Base-by-base conservation (phyloP, 2,797 vertebrate genomes). In the Toxotes lorentzi region DNA sequence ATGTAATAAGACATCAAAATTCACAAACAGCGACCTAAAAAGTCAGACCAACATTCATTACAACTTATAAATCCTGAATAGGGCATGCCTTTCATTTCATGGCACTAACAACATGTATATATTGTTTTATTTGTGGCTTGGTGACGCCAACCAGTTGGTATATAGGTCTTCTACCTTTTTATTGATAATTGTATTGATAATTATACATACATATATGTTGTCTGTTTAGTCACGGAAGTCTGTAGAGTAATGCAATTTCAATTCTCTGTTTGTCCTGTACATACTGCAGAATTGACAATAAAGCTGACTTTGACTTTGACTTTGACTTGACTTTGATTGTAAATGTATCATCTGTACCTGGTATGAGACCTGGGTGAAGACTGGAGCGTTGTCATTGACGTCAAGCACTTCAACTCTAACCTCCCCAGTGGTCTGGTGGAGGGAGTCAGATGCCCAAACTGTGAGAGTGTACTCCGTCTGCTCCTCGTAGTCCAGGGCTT, bases 301-400 rank as follows among this genome's bases (percentile, higher is more conserved):
- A n/a, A n/a, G n/a, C n/a, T n/a, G n/a, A n/a, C n/a, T n/a, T n/a
- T n/a, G n/a, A n/a, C n/a, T n/a, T n/a, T n/a, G n/a, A n/a, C n/a
- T n/a, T n/a, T n/a, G n/a, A n/a, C n/a, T n/a, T n/a, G n/a, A n/a
- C n/a, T n/a, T n/a, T n/a, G n/a, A n/a, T n/a, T n/a, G n/a, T n/a
- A n/a, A n/a, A n/a, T n/a, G n/a, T n/a, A 35, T 68, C 3, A 30
- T 50, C n/a, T 30, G 68, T 94, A 99, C 97, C 97, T 98, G 96
- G 88, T 99, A 99, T 5, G 82, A 95, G 80, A 96, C 94, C 85
- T 95, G 90, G 66, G 92, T 91, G 92, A 99, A 99, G 56, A 95
- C 79, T 0, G 98, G 98, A 58, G 96, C 90, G 2, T 98, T 98
- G 92, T 99, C 97, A 62, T 99, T 99, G 87, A 97, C 30, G 23